Conservation (phyloP, 2,888 invertebrate genomes). For the Coelinius sp. region DNA sequence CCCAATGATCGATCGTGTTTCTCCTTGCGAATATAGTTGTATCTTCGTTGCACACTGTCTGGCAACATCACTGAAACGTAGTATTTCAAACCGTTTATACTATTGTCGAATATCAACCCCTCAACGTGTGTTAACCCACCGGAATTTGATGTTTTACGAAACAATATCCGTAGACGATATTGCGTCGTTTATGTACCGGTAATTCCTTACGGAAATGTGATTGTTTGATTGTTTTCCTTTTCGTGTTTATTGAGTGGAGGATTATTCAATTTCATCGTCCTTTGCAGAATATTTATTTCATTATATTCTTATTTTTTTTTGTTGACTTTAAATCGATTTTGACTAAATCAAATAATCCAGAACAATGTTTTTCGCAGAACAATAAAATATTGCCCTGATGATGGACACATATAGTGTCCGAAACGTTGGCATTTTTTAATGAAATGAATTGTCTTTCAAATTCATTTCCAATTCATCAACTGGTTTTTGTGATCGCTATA, state of each 20-base stretch:
- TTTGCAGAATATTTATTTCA: background rate
- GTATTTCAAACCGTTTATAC: constrained; percentile 17
- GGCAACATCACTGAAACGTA: background rate
- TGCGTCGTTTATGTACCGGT: constrained; percentile 61
- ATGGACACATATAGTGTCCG: too few species aligned
- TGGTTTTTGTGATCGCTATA: too few species aligned
- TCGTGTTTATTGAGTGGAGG: background rate
- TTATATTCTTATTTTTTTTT: background rate
- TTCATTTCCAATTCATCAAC: too few species aligned
- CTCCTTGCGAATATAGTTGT: background rate
- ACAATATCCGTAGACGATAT: constrained; percentile 69
- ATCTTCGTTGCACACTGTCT: background rate
- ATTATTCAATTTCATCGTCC: background rate
- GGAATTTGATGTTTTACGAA: constrained; percentile 60
- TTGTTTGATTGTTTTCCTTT: constrained; percentile 54
- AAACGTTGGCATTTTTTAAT: too few species aligned
- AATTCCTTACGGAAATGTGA: constrained; percentile 68
- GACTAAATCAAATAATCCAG: too few species aligned
- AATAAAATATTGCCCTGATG: too few species aligned
- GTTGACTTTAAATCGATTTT: too few species aligned
- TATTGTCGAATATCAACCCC: constrained; percentile 16
- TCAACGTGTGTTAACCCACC: constrained; percentile 42
- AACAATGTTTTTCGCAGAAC: too few species aligned
- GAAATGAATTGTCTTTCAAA: too few species aligned
- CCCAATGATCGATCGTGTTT: constrained; percentile 20